Evolutionary conservation across 2,888 invertebrate genomes (phyloP).

Genomic region (Drosophila eohydei): DNA sequence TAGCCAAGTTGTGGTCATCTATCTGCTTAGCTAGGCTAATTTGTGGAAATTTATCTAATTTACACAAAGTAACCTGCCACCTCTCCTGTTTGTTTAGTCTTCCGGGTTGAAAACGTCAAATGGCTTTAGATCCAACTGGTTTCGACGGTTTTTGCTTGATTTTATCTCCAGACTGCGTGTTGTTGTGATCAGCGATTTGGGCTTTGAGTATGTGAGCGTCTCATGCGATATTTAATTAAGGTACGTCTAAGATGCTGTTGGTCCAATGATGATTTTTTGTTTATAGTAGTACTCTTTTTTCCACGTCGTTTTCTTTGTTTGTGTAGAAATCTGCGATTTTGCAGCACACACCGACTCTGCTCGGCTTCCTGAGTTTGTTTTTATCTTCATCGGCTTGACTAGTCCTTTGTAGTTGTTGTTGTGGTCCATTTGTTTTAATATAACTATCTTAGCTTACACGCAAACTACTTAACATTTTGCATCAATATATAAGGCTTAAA

Average conservation of each 20-base stretch:
- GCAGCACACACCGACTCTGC: constrained; percentile 2
- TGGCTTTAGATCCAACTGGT: neutral
- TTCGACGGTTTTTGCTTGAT: neutral
- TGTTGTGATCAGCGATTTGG: neutral
- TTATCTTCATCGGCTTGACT: constrained; percentile 13
- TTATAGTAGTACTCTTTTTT: neutral
- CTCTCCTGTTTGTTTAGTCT: neutral
- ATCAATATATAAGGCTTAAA: constrained; percentile 6
- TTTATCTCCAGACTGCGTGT: neutral
- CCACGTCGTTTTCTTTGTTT: neutral
- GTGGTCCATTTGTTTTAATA: constrained; percentile 33
- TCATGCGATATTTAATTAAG: neutral
- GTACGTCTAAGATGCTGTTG: neutral
- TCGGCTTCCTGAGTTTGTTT: neutral
- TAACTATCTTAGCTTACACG: constrained; percentile 38
- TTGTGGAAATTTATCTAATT: neutral
- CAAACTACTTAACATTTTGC: constrained; percentile 28
- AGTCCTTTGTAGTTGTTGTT: constrained; percentile 5
- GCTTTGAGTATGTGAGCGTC: too few relatives aligned
- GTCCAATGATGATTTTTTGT: constrained; percentile 24
- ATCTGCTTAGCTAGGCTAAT: neutral
- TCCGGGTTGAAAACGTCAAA: too few relatives aligned
- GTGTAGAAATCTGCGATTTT: neutral
- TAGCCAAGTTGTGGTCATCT: neutral
- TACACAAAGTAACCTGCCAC: neutral